Percentiles rank a stretch among this genome's conserved stretches.
Evolutionary conservation across 2,888 invertebrate species (phyloP).

Genomic region (Xiphydria camelus): DNA sequence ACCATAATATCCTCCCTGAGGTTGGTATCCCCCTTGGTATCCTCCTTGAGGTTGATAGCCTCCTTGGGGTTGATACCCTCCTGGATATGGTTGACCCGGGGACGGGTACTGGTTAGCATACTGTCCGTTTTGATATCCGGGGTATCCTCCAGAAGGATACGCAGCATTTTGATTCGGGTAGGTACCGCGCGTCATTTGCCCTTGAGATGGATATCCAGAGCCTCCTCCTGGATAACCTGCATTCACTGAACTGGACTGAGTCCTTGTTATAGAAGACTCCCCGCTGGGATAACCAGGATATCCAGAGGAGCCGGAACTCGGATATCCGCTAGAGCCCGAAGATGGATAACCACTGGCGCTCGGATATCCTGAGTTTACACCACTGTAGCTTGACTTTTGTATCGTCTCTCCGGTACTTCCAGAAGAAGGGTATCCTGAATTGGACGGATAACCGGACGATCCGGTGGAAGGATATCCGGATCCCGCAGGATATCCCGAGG

Average conservation of each 20-base stretch:
- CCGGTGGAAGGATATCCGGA: constrained; percentile 7
- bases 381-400: neutral
- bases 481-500: constrained; percentile 5
- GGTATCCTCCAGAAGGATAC: constrained; percentile 20
- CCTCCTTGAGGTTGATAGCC: constrained; percentile 13
- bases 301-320: constrained; percentile 11
- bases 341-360: constrained; percentile 14
- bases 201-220: constrained; percentile 13
- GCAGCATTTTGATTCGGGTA: constrained; percentile 19
- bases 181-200: constrained; percentile 2
- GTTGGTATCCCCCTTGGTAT: constrained; percentile 18
- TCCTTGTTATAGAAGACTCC: constrained; percentile 8
- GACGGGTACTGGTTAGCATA: constrained; percentile 18
- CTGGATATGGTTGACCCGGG: constrained; percentile 16
- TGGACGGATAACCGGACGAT: constrained; percentile 9
- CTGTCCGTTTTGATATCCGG: constrained; percentile 19
- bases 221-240: constrained; percentile 9
- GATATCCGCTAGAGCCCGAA: constrained; percentile 29
- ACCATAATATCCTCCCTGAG: constrained; percentile 4
- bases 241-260: neutral
- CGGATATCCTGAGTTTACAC: constrained; percentile 15
- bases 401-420: constrained; percentile 4
- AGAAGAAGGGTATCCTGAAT: constrained; percentile 13
- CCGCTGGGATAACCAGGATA: constrained; percentile 19
- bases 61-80: constrained; percentile 15